Conservation (phyloP, 1,140 invertebrate genomes). For the Amphibalanus amphitrite region DNA sequence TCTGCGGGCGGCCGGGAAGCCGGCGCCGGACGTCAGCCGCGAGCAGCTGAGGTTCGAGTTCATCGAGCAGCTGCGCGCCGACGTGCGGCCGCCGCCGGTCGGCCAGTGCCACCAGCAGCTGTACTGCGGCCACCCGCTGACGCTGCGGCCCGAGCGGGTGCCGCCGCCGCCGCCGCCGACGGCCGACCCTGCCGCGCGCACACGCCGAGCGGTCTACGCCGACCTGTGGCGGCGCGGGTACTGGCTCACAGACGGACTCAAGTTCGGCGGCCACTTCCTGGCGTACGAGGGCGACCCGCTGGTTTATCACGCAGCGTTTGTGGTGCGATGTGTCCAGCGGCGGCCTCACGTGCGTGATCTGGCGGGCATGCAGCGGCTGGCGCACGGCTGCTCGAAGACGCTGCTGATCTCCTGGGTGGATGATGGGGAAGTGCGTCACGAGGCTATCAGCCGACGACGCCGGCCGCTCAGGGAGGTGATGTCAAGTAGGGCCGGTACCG, state of each 20-base stretch:
- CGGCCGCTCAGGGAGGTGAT: no score
- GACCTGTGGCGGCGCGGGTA: constrained; percentile 34
- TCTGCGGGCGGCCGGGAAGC: no score
- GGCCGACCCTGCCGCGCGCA: no score
- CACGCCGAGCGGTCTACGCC: constrained; percentile 24
- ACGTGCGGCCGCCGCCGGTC: background rate
- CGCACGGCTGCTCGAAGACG: background rate
- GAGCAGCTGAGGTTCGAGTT: background rate
- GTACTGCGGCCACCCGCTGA: background rate
- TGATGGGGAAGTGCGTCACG: no score
- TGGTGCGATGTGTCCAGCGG: constrained; percentile 13
- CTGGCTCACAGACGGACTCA: constrained; percentile 32
- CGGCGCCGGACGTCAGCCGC: no score
- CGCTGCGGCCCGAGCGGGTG: background rate
- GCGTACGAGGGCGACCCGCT: constrained; percentile 26
- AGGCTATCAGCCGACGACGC: no score
- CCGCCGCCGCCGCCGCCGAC: no score
- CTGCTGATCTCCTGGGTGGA: no score
- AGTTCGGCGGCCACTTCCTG: constrained; percentile 40
- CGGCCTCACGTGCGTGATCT: background rate
- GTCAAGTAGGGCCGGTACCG: no score
- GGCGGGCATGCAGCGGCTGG: background rate
- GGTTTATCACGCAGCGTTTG: constrained; percentile 15
- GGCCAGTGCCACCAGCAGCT: background rate
- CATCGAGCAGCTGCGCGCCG: background rate